Evolutionary conservation across 1,140 invertebrate genomes (phyloP).

Genomic region (Drosophila biarmipes): DNA sequence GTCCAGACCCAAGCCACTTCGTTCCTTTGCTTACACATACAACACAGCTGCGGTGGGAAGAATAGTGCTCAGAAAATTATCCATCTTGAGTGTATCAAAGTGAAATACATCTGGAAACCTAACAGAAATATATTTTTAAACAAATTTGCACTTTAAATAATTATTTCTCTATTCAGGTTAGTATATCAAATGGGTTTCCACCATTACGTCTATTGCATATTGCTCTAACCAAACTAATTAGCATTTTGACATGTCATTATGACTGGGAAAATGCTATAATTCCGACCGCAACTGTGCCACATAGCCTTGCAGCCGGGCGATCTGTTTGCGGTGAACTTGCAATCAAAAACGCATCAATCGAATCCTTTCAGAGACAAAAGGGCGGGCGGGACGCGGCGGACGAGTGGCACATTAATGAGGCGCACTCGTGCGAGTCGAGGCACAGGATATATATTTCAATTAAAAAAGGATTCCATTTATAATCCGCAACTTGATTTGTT

Average conservation of each 20-base stretch:
- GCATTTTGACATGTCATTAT: not conserved
- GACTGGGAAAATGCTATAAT: not conserved
- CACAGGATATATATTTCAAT: slow-evolving; percentile 72
- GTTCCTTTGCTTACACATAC: slow-evolving; percentile 26
- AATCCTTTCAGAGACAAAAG: slow-evolving; percentile 25
- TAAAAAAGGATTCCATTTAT: slow-evolving; percentile 80
- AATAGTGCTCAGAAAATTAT: not conserved
- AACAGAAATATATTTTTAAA: too few relatives aligned
- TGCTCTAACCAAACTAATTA: not conserved
- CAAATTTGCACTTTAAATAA: too few relatives aligned
- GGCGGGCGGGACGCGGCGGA: not conserved
- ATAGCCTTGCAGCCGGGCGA: slow-evolving; percentile 46
- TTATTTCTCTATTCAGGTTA: too few relatives aligned
- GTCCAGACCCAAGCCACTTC: slow-evolving; percentile 21
- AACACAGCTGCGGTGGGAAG: not conserved
- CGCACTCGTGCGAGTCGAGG: slow-evolving; percentile 34
- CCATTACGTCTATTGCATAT: not conserved
- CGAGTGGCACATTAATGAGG: slow-evolving; percentile 68
- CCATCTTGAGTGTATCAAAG: not conserved
- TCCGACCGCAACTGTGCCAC: slow-evolving; percentile 6
- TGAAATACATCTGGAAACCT: too few relatives aligned
- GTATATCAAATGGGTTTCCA: too few relatives aligned
- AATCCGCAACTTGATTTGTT: slow-evolving; percentile 72
- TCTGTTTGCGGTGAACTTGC: slow-evolving; percentile 79
- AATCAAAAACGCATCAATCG: slow-evolving; percentile 83